Conservation (phyloP, 2,888 invertebrate genomes). For the Sialis lutaria region DNA sequence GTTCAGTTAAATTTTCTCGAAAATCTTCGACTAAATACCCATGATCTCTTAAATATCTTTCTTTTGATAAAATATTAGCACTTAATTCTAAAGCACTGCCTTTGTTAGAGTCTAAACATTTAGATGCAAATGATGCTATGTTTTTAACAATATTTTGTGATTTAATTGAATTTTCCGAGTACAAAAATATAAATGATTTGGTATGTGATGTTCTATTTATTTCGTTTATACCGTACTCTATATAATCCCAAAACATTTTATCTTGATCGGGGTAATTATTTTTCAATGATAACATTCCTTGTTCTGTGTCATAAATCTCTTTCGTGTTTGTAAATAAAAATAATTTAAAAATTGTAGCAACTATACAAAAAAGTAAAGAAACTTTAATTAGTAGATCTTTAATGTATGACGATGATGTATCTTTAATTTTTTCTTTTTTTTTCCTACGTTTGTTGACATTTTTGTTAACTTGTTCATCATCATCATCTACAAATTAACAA, state of each 20-base stretch:
- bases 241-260: background rate
- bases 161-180: constrained; percentile 16
- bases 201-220: constrained; percentile 1
- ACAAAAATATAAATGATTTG: constrained; percentile 21
- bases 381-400: no score
- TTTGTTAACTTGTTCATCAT: no score
- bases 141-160: constrained; percentile 18
- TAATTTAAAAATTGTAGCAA: no score
- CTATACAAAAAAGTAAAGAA: no score
- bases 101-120: constrained; percentile 14
- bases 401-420: no score
- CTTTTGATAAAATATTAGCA: constrained; percentile 16
- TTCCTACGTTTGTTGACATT: no score
- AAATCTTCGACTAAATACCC: constrained; percentile 17
- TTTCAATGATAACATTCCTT: background rate
- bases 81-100: constrained; percentile 15
- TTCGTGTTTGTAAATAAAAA: background rate
- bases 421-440: no score
- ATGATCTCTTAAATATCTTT: constrained; percentile 17
- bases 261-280: background rate
- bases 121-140: constrained; percentile 19
- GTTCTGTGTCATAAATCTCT: background rate
- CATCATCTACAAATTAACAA: no score
- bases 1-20: constrained; percentile 14
- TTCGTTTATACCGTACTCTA: background rate